phyloP scores from a whole-genome alignment of 2,888 invertebrate species.

The Matsumyia berberina region DNA sequence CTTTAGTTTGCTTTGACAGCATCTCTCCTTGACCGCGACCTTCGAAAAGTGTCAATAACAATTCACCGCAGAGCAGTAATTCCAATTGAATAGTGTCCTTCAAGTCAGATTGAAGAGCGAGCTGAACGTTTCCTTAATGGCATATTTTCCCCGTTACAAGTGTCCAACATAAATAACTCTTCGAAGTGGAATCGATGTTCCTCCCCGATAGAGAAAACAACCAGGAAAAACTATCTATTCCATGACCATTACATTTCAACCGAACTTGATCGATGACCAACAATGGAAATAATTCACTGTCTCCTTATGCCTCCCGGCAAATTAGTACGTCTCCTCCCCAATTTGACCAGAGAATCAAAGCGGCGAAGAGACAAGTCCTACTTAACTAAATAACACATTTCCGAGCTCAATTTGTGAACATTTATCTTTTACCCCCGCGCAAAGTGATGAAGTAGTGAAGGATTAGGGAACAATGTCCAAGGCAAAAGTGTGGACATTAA shows the following conservation, averaged over 20 bases:
- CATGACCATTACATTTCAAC: conserved; percentile 14
- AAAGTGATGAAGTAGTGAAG: conserved; percentile 24
- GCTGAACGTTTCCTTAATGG: neutral
- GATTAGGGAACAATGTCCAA: conserved; percentile 18
- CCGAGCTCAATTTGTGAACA: conserved; percentile 21
- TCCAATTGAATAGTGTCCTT: neutral
- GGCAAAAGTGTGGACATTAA: conserved; percentile 48
- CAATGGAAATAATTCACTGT: conserved; percentile 17
- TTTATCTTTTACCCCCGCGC: conserved; percentile 26
- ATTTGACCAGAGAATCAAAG: neutral
- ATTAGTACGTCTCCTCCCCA: neutral
- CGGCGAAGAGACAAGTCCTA: neutral
- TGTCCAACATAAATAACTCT: neutral
- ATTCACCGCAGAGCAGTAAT: too few species aligned
- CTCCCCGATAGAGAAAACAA: neutral
- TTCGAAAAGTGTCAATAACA: too few species aligned
- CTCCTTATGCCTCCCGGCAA: neutral
- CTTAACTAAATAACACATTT: neutral
- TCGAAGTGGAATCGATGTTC: conserved; percentile 30
- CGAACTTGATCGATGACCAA: conserved; percentile 28
- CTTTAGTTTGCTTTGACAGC: too few species aligned
- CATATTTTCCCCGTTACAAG: neutral
- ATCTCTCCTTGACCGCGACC: too few species aligned
- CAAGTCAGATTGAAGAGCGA: neutral
- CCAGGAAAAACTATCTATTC: conserved; percentile 15